Evolutionary conservation across 2,113 vertebrate genomes (phyloP).

Genomic region (Cottus gobio): DNA sequence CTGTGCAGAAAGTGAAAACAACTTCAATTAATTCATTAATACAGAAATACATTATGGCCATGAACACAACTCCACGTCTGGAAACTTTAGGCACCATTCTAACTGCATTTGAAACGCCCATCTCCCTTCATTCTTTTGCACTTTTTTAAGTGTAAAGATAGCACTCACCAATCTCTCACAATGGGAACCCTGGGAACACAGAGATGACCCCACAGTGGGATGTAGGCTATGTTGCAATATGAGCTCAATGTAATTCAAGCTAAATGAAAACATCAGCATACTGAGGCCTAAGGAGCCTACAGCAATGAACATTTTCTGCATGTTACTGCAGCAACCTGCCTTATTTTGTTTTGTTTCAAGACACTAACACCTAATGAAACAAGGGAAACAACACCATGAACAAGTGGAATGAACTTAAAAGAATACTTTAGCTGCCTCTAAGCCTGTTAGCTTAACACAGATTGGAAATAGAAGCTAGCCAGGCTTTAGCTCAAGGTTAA

Average conservation of each 20-base stretch:
- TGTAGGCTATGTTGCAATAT: not conserved
- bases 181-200: no score
- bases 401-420: not conserved
- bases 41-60: slow-evolving; percentile 1
- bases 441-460: not conserved
- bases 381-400: not conserved
- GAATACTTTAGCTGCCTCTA: not conserved
- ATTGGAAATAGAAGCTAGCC: not conserved
- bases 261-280: not conserved
- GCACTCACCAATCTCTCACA: not conserved
- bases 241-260: not conserved
- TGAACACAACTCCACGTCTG: not conserved
- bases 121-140: not conserved
- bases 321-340: not conserved
- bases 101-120: not conserved
- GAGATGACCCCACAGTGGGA: not conserved
- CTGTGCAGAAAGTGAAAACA: slow-evolving; percentile 7
- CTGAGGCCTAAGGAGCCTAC: not conserved
- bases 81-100: not conserved
- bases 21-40: not conserved
- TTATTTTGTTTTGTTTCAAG: not conserved
- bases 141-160: not conserved
- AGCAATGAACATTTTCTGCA: not conserved
- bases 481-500: not conserved
- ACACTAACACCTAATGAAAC: not conserved